Conservation (phyloP, 2,797 vertebrate species). For the Simalia tracyae region DNA sequence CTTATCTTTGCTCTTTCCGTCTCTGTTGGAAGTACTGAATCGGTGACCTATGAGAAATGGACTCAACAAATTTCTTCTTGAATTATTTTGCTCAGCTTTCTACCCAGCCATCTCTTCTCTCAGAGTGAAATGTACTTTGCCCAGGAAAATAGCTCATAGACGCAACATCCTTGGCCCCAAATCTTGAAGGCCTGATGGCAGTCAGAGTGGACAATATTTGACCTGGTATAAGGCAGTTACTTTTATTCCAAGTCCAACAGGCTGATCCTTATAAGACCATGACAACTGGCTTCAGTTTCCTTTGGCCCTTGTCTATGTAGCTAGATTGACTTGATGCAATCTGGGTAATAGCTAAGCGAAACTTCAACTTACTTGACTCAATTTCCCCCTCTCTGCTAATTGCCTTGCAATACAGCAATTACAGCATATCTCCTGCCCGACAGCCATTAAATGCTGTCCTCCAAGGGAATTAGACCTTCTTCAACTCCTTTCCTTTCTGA, state of each 20-base stretch:
- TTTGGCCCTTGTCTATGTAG: neutral
- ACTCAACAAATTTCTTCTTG: neutral
- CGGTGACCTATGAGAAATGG: neutral
- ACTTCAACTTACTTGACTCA: conserved; percentile 7
- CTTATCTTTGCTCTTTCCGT: neutral
- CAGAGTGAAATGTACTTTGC: neutral
- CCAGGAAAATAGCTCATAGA: neutral
- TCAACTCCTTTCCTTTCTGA: neutral
- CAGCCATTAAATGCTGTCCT: conserved; percentile 28
- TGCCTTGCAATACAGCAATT: conserved; percentile 22
- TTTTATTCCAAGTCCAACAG: neutral
- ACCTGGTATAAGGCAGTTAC: neutral
- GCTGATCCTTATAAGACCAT: neutral
- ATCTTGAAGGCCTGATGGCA: neutral
- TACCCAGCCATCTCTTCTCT: neutral
- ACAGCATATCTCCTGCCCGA: conserved; percentile 34
- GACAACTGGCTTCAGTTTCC: neutral
- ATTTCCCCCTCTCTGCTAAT: neutral
- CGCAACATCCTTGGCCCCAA: neutral
- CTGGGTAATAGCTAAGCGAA: neutral
- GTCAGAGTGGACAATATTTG: neutral
- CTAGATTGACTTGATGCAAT: neutral
- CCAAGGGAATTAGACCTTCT: conserved; percentile 29
- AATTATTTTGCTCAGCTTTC: neutral
- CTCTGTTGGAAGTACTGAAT: neutral